These are phyloP conservation scores for Neogobius melanostomus DNA, from an alignment of 2,113 vertebrate species.

Conservation along the genomic window DNA sequence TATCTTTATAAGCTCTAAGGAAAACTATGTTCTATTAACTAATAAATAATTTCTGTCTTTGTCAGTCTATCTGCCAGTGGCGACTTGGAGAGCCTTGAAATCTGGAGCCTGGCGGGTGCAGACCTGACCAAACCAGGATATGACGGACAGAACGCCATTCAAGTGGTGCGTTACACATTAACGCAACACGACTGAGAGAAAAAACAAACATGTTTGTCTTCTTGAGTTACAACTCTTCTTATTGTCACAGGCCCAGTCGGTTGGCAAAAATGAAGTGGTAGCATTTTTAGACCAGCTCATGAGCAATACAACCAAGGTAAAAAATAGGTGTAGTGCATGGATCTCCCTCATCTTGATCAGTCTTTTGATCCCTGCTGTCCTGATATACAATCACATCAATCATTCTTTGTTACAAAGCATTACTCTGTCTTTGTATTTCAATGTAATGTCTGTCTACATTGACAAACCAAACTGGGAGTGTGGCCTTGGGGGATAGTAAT, in stretches of 20 bases:
- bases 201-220: not conserved
- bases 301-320: slow-evolving; percentile 60
- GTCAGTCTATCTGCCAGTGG: slow-evolving; percentile 80
- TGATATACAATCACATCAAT: not conserved
- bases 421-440: too few relatives aligned
- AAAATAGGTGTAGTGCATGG: not conserved
- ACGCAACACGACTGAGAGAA: not conserved
- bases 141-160: slow-evolving; percentile 77
- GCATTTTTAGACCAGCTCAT: slow-evolving; percentile 60
- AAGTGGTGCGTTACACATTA: slow-evolving; percentile 78
- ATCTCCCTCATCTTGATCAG: slow-evolving; percentile 2
- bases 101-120: slow-evolving; percentile 85
- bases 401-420: not conserved
- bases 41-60: slow-evolving; percentile 20
- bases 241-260: slow-evolving; percentile 77
- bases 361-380: not conserved
- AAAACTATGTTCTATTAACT: slow-evolving; percentile 4
- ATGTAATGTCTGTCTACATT: not conserved
- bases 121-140: slow-evolving; percentile 81
- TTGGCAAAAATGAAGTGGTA: slow-evolving; percentile 69
- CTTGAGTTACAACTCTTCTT: slow-evolving; percentile 1
- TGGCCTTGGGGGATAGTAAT: not conserved
- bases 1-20: not conserved
- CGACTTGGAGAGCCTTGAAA: slow-evolving; percentile 80
- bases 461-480: not conserved